These are phyloP conservation scores for Lates japonicus DNA, from an alignment of 2,797 vertebrate species.

Conservation along the genomic window DNA sequence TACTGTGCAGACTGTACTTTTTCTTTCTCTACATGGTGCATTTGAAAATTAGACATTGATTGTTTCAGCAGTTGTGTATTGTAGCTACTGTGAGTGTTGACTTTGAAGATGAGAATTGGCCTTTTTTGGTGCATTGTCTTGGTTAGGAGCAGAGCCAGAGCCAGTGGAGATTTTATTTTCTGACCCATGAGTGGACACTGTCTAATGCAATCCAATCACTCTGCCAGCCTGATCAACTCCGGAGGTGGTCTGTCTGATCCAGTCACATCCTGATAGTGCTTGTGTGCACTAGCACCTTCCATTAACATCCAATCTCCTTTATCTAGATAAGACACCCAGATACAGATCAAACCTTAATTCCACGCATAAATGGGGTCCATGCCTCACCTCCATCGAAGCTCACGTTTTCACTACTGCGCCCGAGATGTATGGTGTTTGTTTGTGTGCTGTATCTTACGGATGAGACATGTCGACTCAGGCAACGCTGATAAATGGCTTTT, in stretches of 20 bases:
- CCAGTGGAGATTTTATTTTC: slow-evolving; percentile 16
- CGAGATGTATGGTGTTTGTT: slow-evolving; percentile 43
- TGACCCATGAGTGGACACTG: background rate
- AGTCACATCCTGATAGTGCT: slow-evolving; percentile 34
- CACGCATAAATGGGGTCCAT: slow-evolving; percentile 9
- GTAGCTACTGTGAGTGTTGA: background rate
- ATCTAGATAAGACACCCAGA: slow-evolving; percentile 48
- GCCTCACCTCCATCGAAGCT: slow-evolving; percentile 4
- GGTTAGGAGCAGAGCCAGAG: slow-evolving; percentile 9
- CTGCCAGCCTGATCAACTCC: slow-evolving; percentile 31
- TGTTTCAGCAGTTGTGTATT: background rate
- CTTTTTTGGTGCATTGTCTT: background rate
- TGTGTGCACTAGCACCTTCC: slow-evolving; percentile 17
- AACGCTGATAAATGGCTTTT: slow-evolving; percentile 56
- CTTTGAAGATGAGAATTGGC: slow-evolving; percentile 15
- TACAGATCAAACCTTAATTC: slow-evolving; percentile 50
- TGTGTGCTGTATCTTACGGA: slow-evolving; percentile 50
- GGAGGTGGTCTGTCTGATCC: slow-evolving; percentile 36
- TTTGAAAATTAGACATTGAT: background rate
- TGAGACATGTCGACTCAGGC: slow-evolving; percentile 49
- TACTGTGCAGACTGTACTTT: background rate
- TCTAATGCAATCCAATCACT: slow-evolving; percentile 33
- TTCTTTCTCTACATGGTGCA: background rate
- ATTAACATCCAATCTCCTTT: slow-evolving; percentile 39
- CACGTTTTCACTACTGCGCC: slow-evolving; percentile 26